Percentiles rank a stretch among this genome's conserved stretches.
phyloP scores from a whole-genome alignment of 92 coral and sea anemone genomes.

The Epizoanthus ramosus region DNA sequence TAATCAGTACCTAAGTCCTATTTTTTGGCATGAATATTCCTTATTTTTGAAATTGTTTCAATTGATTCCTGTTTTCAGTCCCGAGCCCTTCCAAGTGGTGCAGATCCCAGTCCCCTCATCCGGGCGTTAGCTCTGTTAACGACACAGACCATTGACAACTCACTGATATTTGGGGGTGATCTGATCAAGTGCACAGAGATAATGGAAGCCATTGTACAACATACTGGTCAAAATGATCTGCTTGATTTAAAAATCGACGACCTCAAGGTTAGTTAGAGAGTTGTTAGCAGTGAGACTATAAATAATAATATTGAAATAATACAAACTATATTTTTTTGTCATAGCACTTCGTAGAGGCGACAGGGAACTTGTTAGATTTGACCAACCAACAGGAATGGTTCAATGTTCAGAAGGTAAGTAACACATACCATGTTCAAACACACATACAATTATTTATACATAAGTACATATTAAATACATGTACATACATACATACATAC shows the following conservation, averaged over 20 bases:
- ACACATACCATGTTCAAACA: not conserved
- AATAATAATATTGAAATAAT: not conserved
- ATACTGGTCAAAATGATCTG: slow-evolving; percentile 82
- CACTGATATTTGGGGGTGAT: slow-evolving; percentile 97
- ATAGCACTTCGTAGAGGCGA: slow-evolving; percentile 84
- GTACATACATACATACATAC: no score
- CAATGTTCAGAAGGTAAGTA: slow-evolving; percentile 83
- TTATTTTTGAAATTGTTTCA: no score
- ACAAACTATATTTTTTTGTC: not conserved
- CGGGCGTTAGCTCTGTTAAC: slow-evolving; percentile 87
- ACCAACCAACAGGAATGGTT: slow-evolving; percentile 96
- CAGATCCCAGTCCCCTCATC: slow-evolving; percentile 88
- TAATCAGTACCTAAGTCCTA: no score
- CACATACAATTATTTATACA: no score
- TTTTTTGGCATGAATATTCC: no score
- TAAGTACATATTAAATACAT: no score
- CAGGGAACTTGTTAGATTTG: slow-evolving; percentile 91
- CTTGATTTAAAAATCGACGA: slow-evolving; percentile 77
- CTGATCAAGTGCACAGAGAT: slow-evolving; percentile 86
- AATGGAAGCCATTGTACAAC: slow-evolving; percentile 92
- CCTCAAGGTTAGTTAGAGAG: slow-evolving; percentile 63
- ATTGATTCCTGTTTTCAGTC: slow-evolving; percentile 47
- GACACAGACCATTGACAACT: slow-evolving; percentile 94
- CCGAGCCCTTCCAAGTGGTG: slow-evolving; percentile 64
- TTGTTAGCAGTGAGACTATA: not conserved